Evolutionary conservation across 2,797 vertebrate genomes (phyloP), one percentile per base, ranked within the genome.

Genomic region (Karalla daura): DNA sequence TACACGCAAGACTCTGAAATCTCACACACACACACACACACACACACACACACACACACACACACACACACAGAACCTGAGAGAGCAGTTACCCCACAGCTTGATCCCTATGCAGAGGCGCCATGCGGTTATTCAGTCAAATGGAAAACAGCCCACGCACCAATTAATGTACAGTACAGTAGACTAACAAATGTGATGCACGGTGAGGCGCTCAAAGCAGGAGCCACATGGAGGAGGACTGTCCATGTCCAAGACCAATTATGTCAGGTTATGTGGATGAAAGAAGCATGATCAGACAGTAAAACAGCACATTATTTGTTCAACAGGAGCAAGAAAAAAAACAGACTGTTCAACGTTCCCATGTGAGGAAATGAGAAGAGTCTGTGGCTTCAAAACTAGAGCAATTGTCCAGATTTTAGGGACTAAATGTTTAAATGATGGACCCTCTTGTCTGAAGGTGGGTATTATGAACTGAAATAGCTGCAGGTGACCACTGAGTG

Each of bases 61-160:
- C 21, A 58, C 44, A 25, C 4, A 5, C 45, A 46, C 28, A 3
- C 12, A 9, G 5, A 70, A 56, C 7, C 40, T 14, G 3, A 21
- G 39, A 74, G 73, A 67, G 40, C 41, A 59, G 59, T 74, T 62
- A 68, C 23, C 45, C 37, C 67, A 69, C 64, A 75, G 77, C 43
- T 73, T 49, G 37, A 33, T 56, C 45, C 63, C 32, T 51, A 28
- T 15, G 14, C 13, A 32, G 2, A 20, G 51, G 52, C 2, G 12
- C 11, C 36, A 5, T 10, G n/a, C n/a, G 13, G 37, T 54, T 28
- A 64, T 39, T 47, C 43, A 1, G 8, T 43, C 25, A 23, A 7
- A 44, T 52, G 53, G 49, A 44, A 54, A 69, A 45, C 27, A 15
- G 43, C 13, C 36, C 33, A 56, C 1, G 9, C 28, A 25, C 27